These are phyloP conservation scores for Chloroceryle amazona DNA, from an alignment of 2,797 vertebrate genomes.

Conservation along the genomic window DNA sequence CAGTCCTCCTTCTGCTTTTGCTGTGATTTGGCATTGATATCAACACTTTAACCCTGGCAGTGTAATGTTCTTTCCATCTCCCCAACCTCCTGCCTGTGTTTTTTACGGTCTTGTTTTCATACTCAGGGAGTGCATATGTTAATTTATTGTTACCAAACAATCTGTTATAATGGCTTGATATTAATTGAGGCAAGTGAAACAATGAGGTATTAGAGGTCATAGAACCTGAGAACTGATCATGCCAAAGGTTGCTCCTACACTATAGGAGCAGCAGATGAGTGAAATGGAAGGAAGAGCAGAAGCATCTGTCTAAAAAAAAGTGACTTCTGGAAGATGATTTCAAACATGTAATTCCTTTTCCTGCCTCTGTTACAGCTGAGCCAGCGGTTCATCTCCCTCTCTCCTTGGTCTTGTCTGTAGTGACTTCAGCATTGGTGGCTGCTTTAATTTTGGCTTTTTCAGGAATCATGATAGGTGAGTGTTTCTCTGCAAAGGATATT, in stretches of 20 bases:
- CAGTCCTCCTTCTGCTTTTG: constrained; percentile 5
- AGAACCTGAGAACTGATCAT: neutral
- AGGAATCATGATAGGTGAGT: constrained; percentile 98
- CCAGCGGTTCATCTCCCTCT: constrained; percentile 82
- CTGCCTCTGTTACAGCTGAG: constrained; percentile 76
- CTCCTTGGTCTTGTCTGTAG: constrained; percentile 93
- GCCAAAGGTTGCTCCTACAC: neutral
- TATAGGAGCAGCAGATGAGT: neutral
- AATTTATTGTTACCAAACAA: constrained; percentile 50
- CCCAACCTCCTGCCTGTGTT: neutral
- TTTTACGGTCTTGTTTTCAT: constrained; percentile 52
- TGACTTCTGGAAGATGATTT: neutral
- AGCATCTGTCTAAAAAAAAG: neutral
- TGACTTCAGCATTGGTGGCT: constrained; percentile 94
- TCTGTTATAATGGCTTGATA: constrained; percentile 39
- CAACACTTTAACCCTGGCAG: constrained; percentile 33
- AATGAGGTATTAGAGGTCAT: neutral
- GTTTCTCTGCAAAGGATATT: neutral
- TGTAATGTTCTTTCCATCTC: constrained; percentile 18
- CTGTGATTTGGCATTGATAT: constrained; percentile 32
- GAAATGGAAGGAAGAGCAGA: neutral
- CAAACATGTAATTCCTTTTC: neutral
- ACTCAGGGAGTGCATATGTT: neutral
- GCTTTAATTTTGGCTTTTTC: constrained; percentile 95
- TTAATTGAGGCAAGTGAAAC: constrained; percentile 53